Conservation (phyloP, 2,113 vertebrate species). For the Carettochelys insculpta region DNA sequence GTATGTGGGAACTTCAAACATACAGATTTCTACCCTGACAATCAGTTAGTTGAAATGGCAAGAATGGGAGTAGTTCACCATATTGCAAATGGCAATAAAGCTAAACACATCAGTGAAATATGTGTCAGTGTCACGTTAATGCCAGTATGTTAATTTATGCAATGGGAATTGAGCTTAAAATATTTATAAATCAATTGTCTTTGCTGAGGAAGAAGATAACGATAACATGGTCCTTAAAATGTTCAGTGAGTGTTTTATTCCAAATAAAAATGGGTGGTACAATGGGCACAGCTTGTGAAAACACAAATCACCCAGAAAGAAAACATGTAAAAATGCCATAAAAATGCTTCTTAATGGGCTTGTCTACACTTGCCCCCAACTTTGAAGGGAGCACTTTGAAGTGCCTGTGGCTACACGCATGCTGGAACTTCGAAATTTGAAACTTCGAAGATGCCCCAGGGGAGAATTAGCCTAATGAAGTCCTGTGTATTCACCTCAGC, state of each 20-base stretch:
- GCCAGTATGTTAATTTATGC: too few relatives aligned
- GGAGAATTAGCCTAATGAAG: too few relatives aligned
- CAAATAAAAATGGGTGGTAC: background rate
- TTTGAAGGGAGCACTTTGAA: too few relatives aligned
- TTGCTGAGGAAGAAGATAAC: constrained; percentile 29
- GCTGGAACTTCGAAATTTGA: too few relatives aligned
- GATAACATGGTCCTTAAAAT: constrained; percentile 33
- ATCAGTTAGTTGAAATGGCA: background rate
- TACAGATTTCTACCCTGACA: background rate
- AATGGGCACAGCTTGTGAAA: background rate
- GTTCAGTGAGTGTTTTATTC: constrained; percentile 28
- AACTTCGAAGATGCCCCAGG: too few relatives aligned
- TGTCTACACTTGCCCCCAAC: too few relatives aligned
- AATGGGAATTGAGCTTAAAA: background rate
- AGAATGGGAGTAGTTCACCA: background rate
- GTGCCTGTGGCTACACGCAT: too few relatives aligned
- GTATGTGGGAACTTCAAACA: background rate
- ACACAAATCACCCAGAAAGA: background rate
- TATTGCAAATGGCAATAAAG: too few relatives aligned
- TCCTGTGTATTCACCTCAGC: too few relatives aligned
- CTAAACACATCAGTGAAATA: too few relatives aligned
- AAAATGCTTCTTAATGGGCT: background rate
- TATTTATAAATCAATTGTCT: constrained; percentile 26
- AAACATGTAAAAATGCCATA: background rate
- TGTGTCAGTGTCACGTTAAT: too few relatives aligned